Base-by-base conservation (phyloP, 1,140 invertebrate species). In the Cecropterus lyciades region DNA sequence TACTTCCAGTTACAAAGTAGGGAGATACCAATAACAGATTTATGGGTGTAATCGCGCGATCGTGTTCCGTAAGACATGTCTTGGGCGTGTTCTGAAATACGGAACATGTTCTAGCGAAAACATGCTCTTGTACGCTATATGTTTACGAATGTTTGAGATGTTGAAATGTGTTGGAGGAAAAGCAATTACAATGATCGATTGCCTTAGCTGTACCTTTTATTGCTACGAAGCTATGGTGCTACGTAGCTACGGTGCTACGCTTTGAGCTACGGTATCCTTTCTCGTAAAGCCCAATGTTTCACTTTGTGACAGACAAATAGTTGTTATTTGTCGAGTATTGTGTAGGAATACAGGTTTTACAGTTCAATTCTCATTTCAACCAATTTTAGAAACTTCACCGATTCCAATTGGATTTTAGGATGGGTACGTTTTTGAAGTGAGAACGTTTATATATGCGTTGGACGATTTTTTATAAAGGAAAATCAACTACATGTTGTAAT, bases 11-110 rank as follows among this genome's bases (percentile, higher is more conserved):
- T 56, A 43, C 57, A 48, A 33, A 48, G 45, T 60, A 59, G 43
- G 56, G 43, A 16, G 24, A 56, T 56, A 60, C 45, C 57, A 48
- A 48, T 60, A 62, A 51, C 27, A 62, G 59, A 62, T 62, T 62
- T 62, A 62, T 62, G 45, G 17, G 46, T 20, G 10, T 62, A 62
- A 48, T 59, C 56, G 43, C 30, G 14, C 57, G 27, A 37, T 37
- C 57, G 43, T 59, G 43, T 37, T 62, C 15, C n/a, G 45, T 48
- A 49, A 62, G 11, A 62, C 57, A 49, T 49, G 45, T 49, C 27
- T 33, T 49, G 14, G 11, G 46, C n/a, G 46, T 49, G 45, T 62
- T 62, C 43, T 24, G 43, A 60, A 48, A 60, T 48, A 24, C 30
- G 57, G 57, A 49, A 40, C 45, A 62, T 24, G 57, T 62, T 20